These are phyloP conservation scores for Huso huso DNA, from an alignment of 2,797 vertebrate species.

Conservation along the genomic window DNA sequence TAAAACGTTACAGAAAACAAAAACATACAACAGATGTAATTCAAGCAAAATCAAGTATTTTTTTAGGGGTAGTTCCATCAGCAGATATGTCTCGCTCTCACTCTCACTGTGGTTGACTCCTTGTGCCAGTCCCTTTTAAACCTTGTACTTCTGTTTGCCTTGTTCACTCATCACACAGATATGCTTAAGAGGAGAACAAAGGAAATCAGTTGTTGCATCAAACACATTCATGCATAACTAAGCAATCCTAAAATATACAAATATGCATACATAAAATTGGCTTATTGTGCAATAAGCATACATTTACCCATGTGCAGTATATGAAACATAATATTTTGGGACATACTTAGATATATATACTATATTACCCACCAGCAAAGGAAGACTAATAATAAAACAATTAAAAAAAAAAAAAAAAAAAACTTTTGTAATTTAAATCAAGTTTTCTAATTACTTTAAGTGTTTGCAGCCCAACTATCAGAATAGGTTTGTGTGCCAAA, in stretches of 20 bases:
- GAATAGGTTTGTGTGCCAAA: no score
- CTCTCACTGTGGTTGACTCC: slow-evolving; percentile 32
- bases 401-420: no score
- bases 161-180: slow-evolving; percentile 72
- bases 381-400: no score
- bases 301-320: no score
- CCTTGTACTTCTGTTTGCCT: slow-evolving; percentile 71
- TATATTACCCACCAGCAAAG: no score
- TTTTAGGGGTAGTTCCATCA: slow-evolving; percentile 46
- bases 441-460: no score
- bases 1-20: slow-evolving; percentile 21
- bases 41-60: slow-evolving; percentile 22
- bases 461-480: no score
- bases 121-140: slow-evolving; percentile 40
- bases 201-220: slow-evolving; percentile 7
- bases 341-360: no score
- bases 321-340: no score
- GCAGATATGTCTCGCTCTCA: slow-evolving; percentile 58
- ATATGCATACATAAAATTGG: background rate
- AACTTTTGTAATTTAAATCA: no score
- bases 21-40: slow-evolving; percentile 12
- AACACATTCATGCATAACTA: background rate
- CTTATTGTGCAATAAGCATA: no score
- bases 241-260: background rate
- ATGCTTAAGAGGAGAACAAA: slow-evolving; percentile 49